Evolutionary conservation across 2,888 invertebrate genomes (phyloP).

Genomic region (Meiosimyza decipiens): DNA sequence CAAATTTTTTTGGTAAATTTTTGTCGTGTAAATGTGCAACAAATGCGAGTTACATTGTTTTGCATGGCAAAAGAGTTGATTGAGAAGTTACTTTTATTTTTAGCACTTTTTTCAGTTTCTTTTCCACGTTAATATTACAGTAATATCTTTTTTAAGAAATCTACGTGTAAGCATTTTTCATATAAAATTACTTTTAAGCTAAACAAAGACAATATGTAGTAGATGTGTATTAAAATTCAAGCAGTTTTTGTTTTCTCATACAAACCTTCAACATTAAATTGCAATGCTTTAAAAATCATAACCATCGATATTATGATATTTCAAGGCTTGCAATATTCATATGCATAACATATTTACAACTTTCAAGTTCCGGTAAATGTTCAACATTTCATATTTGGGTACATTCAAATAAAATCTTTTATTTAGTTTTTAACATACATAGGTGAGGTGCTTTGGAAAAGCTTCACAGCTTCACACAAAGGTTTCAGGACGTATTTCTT

Average conservation of each 20-base stretch:
- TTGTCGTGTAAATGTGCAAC: no score
- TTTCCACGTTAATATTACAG: constrained; percentile 7
- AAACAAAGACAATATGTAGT: not conserved
- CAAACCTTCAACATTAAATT: constrained; percentile 34
- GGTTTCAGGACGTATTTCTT: no score
- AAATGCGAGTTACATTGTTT: no score
- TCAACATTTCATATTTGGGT: constrained; percentile 50
- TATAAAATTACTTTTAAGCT: constrained; percentile 29
- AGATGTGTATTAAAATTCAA: no score
- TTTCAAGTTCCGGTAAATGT: constrained; percentile 60
- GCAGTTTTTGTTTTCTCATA: constrained; percentile 23
- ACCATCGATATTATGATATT: constrained; percentile 35
- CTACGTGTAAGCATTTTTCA: constrained; percentile 2
- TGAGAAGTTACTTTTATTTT: no score
- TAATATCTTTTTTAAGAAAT: constrained; percentile 38
- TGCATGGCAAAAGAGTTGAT: no score
- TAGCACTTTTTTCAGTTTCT: no score
- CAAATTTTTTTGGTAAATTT: no score
- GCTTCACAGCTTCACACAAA: no score
- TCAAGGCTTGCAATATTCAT: constrained; percentile 35
- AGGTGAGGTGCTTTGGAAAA: no score
- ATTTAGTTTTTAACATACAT: no score
- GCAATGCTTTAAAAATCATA: constrained; percentile 28
- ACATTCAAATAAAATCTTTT: not conserved
- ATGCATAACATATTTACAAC: constrained; percentile 14